phyloP scores from a whole-genome alignment of 2,888 invertebrate genomes.

The Platycheirus rosarum region DNA sequence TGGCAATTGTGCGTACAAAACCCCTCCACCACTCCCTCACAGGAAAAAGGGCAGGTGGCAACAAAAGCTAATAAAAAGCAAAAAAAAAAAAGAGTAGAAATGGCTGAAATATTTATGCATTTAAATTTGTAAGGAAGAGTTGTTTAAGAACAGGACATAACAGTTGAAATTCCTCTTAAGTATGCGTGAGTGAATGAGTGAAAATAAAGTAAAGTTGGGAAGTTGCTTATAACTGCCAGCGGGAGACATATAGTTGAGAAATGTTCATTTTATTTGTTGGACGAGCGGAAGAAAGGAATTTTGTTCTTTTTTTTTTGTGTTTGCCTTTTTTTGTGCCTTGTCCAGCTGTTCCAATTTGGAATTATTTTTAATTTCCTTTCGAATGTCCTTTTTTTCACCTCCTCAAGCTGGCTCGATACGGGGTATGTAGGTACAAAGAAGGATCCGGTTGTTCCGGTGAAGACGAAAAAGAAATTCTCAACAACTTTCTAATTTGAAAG shows the following conservation, averaged over 20 bases:
- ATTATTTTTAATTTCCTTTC: slow-evolving; percentile 74
- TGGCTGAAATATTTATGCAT: slow-evolving; percentile 67
- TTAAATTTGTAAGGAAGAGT: slow-evolving; percentile 56
- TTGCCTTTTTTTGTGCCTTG: slow-evolving; percentile 20
- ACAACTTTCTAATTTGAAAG: slow-evolving; percentile 73
- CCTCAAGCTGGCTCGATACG: slow-evolving; percentile 37
- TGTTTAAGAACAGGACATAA: slow-evolving; percentile 27
- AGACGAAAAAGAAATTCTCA: slow-evolving; percentile 24
- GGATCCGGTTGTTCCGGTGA: slow-evolving; percentile 26
- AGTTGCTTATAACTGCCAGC: slow-evolving; percentile 42
- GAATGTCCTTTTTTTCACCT: slow-evolving; percentile 47
- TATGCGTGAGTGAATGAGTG: slow-evolving; percentile 60
- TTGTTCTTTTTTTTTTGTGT: slow-evolving; percentile 29
- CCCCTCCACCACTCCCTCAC: neutral
- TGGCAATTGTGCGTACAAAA: slow-evolving; percentile 69
- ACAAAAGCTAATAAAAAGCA: slow-evolving; percentile 17
- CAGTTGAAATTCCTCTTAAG: slow-evolving; percentile 31
- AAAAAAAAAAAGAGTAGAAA: slow-evolving; percentile 40
- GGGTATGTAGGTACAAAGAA: neutral
- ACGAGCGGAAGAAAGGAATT: slow-evolving; percentile 51
- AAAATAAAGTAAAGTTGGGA: slow-evolving; percentile 48
- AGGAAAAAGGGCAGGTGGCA: slow-evolving; percentile 47
- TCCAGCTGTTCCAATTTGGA: slow-evolving; percentile 72
- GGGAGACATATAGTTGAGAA: slow-evolving; percentile 34
- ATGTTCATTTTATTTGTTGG: slow-evolving; percentile 26